phyloP scores from a whole-genome alignment of 2,888 invertebrate species.

The Hecatera dysodea region DNA sequence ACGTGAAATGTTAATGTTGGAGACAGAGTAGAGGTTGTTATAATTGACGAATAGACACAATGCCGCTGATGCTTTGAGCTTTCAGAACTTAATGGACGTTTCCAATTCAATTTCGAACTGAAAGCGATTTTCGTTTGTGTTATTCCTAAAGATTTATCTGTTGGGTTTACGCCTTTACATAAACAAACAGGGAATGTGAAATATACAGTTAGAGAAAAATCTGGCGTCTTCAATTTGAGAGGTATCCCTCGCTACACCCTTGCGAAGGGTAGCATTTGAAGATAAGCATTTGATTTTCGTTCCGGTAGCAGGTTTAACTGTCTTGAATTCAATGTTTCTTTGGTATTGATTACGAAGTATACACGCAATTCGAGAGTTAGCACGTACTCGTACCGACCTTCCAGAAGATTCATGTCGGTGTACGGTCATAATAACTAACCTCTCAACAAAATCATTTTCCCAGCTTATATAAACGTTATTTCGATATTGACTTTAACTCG shows the following conservation, averaged over 20 bases:
- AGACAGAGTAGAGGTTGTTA: constrained; percentile 31
- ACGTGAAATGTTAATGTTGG: constrained; percentile 25
- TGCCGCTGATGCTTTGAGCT: constrained; percentile 29
- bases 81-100: constrained; percentile 44
- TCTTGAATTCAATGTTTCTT: constrained; percentile 47
- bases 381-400: constrained; percentile 1
- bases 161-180: constrained; percentile 45
- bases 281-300: constrained; percentile 60
- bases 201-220: constrained; percentile 71
- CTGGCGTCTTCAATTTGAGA: constrained; percentile 71
- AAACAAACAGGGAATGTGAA: constrained; percentile 60
- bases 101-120: constrained; percentile 30
- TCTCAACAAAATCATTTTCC: constrained; percentile 25
- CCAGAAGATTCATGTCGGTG: constrained; percentile 3
- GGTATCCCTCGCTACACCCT: constrained; percentile 49
- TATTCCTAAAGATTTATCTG: constrained; percentile 51
- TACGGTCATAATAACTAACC: constrained; percentile 13
- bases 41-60: constrained; percentile 48
- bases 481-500: constrained; percentile 56
- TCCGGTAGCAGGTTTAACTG: constrained; percentile 52
- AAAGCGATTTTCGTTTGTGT: constrained; percentile 38
- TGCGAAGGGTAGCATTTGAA: constrained; percentile 48
- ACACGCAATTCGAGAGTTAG: background rate
- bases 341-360: constrained; percentile 45
- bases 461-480: constrained; percentile 61